Evolutionary conservation across 2,797 vertebrate species (phyloP).

Genomic region (Sphenodon punctatus): DNA sequence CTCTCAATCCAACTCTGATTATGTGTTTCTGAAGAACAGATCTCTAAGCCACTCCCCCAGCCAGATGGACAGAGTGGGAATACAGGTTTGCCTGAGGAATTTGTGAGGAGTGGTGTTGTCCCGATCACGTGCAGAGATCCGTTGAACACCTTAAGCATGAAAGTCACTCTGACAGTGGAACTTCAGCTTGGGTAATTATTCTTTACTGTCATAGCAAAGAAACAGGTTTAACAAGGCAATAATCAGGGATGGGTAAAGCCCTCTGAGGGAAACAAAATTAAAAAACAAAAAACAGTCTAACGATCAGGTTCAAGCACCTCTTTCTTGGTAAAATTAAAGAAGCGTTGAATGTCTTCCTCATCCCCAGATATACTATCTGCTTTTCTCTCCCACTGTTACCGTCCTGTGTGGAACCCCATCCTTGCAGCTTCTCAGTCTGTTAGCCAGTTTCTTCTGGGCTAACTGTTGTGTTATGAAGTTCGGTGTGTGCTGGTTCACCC

Average conservation of each 20-base stretch:
- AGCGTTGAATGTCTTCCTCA: neutral
- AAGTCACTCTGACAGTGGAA: slow-evolving; percentile 22
- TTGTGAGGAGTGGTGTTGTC: slow-evolving; percentile 6
- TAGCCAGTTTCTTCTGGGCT: neutral
- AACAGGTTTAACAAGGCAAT: slow-evolving; percentile 5
- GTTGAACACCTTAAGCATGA: neutral
- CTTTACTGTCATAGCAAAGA: neutral
- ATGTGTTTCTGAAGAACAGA: neutral
- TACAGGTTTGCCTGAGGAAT: slow-evolving; percentile 1
- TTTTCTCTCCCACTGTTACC: neutral
- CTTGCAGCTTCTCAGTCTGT: neutral
- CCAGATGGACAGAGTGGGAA: slow-evolving; percentile 1
- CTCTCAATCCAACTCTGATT: neutral
- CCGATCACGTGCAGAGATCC: neutral
- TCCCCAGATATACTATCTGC: neutral
- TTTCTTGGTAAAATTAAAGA: neutral
- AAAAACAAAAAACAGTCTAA: neutral
- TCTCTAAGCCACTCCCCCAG: neutral
- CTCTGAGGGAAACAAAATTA: neutral
- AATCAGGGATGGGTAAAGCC: neutral
- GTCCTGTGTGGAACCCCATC: neutral
- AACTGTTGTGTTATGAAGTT: neutral
- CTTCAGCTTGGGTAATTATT: neutral
- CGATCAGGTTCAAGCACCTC: neutral
- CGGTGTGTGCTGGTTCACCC: neutral